These are phyloP conservation scores for Rhynchonycteris naso DNA, from an alignment of 2,797 vertebrate species.

Conservation along the genomic window DNA sequence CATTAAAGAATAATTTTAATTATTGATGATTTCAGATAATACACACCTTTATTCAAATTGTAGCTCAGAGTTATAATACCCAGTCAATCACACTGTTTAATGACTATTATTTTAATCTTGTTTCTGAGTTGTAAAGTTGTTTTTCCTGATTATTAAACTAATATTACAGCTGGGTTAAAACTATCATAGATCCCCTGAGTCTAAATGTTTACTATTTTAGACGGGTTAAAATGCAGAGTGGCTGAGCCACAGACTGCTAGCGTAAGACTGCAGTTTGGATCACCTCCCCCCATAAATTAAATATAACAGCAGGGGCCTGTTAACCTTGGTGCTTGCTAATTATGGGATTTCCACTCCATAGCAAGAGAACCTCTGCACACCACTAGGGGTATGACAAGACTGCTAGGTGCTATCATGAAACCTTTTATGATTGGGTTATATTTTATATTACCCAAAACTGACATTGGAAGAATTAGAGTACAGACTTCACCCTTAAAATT, in stretches of 20 bases:
- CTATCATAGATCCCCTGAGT: background rate
- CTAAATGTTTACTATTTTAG: slow-evolving; percentile 59
- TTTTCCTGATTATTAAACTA: slow-evolving; percentile 57
- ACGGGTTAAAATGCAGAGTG: slow-evolving; percentile 24
- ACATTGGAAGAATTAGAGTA: background rate
- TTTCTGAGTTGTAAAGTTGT: slow-evolving; percentile 23
- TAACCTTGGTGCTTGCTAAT: background rate
- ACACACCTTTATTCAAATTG: slow-evolving; percentile 24
- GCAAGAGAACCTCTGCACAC: background rate
- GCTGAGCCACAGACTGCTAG: background rate
- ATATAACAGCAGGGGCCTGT: background rate
- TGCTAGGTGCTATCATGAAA: background rate
- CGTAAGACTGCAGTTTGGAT: background rate
- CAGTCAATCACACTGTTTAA: slow-evolving; percentile 41
- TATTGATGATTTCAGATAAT: slow-evolving; percentile 35
- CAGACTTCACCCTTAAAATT: background rate
- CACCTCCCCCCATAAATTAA: background rate
- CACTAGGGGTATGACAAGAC: background rate
- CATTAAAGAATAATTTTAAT: slow-evolving; percentile 34
- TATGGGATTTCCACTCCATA: background rate
- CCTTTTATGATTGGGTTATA: background rate
- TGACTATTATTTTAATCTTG: slow-evolving; percentile 51
- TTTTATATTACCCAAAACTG: background rate
- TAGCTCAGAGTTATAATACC: background rate
- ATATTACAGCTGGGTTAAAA: slow-evolving; percentile 46